phyloP scores from a whole-genome alignment of 2,888 invertebrate species.

The Hydropsyche betteni region DNA sequence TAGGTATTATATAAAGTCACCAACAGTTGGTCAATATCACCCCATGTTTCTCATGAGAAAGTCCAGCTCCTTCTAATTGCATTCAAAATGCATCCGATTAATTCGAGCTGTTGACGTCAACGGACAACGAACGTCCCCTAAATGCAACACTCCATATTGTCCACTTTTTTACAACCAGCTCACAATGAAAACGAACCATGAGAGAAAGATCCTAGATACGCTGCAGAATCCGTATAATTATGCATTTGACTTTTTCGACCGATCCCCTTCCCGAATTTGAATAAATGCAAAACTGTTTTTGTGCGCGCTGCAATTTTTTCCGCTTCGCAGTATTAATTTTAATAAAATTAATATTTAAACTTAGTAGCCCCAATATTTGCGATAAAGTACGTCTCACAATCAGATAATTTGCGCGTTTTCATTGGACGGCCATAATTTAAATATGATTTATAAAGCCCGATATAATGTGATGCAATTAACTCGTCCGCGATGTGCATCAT shows the following conservation, averaged over 20 bases:
- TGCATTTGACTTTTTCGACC: constrained; percentile 16
- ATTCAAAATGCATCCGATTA: constrained; percentile 24
- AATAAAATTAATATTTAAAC: no score
- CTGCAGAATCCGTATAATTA: background rate
- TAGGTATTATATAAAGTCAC: background rate
- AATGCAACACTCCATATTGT: constrained; percentile 3
- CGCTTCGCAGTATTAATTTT: no score
- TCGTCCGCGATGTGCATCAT: background rate
- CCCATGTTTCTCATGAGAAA: constrained; percentile 31
- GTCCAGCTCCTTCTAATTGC: constrained; percentile 11
- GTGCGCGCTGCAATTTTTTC: no score
- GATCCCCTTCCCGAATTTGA: background rate
- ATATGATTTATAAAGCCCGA: constrained; percentile 21
- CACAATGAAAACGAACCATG: no score
- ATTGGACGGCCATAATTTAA: constrained; percentile 5
- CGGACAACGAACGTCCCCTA: constrained; percentile 8
- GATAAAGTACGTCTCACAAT: no score
- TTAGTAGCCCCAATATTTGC: no score
- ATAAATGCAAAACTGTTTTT: background rate
- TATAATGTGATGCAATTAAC: constrained; percentile 22
- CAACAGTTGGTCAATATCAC: background rate
- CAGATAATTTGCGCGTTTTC: no score
- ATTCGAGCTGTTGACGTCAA: constrained; percentile 8
- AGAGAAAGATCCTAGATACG: constrained; percentile 17
- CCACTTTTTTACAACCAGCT: background rate